A percentile compares a stretch with the other conserved stretches of the same genome.
These are phyloP conservation scores for Dromiciops gliroides DNA, from an alignment of 2,113 vertebrate species.

Conservation along the genomic window DNA sequence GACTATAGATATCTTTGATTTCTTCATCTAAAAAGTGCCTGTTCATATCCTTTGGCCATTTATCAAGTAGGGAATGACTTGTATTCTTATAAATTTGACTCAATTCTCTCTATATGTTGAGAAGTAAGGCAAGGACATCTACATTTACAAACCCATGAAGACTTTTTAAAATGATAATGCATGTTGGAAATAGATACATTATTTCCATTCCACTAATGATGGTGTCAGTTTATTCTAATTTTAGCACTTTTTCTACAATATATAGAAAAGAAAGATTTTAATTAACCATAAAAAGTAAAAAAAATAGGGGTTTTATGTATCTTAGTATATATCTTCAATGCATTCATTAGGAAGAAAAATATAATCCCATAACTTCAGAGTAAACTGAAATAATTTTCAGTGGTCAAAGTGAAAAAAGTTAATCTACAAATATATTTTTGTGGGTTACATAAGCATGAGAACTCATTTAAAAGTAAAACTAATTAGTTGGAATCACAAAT, in stretches of 20 bases:
- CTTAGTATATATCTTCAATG: slow-evolving; percentile 64
- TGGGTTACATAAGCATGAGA: slow-evolving; percentile 63
- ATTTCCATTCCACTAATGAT: slow-evolving; percentile 50
- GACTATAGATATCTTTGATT: no score
- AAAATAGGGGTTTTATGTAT: slow-evolving; percentile 61
- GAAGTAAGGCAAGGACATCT: no score
- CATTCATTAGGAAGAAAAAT: slow-evolving; percentile 64
- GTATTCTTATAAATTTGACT: no score
- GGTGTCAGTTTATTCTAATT: slow-evolving; percentile 64
- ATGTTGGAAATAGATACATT: slow-evolving; percentile 31
- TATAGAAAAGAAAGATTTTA: slow-evolving; percentile 71
- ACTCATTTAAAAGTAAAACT: slow-evolving; percentile 74
- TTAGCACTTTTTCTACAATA: slow-evolving; percentile 61
- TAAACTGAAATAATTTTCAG: slow-evolving; percentile 65
- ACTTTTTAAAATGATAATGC: slow-evolving; percentile 30
- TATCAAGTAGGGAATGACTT: no score
- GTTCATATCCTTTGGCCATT: no score
- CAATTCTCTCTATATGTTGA: no score
- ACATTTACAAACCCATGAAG: background rate
- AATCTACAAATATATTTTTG: slow-evolving; percentile 68
- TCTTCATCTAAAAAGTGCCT: no score
- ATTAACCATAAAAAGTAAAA: slow-evolving; percentile 61
- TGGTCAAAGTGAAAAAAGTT: slow-evolving; percentile 74
- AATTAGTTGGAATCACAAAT: slow-evolving; percentile 61
- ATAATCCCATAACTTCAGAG: slow-evolving; percentile 61